A percentile compares a stretch with the other conserved stretches of the same genome.
Evolutionary conservation across 1,140 invertebrate species (phyloP).

Genomic region (Aphaenogaster ashmeadi): DNA sequence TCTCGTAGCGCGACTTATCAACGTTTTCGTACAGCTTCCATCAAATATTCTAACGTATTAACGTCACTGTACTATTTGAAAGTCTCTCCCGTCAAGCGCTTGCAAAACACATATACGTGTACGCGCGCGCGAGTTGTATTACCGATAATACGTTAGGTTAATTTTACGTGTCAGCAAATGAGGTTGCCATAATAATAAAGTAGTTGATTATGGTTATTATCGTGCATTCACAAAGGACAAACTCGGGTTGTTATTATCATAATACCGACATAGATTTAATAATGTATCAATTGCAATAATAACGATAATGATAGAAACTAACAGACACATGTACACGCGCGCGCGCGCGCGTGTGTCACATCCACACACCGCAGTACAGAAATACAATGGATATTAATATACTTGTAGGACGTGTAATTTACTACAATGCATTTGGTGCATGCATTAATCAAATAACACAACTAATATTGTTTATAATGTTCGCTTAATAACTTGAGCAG

Average conservation of each 20-base stretch:
- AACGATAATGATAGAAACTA: conserved; percentile 19
- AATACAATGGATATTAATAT: conserved; percentile 38
- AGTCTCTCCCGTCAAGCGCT: conserved; percentile 36
- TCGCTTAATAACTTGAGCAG: neutral
- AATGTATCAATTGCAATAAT: conserved; percentile 33
- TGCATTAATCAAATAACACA: conserved; percentile 17
- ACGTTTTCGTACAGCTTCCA: neutral
- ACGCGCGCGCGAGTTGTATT: neutral
- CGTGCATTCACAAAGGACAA: conserved; percentile 29
- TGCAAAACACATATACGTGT: conserved; percentile 21
- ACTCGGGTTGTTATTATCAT: conserved; percentile 9
- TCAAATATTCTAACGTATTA: conserved; percentile 24
- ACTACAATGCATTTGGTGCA: neutral
- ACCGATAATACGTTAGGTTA: conserved; percentile 66
- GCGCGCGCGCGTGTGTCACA: neutral
- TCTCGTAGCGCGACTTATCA: neutral
- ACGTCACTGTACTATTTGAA: conserved; percentile 49
- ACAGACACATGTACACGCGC: neutral
- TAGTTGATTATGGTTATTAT: conserved; percentile 33
- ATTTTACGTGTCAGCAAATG: conserved; percentile 52
- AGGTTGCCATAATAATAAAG: conserved; percentile 47
- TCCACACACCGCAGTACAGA: neutral
- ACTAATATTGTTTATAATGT: conserved; percentile 25
- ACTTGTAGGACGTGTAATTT: conserved; percentile 2
- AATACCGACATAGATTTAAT: conserved; percentile 31